Evolutionary conservation across 2,888 invertebrate genomes (phyloP), one percentile per base, ranked within the genome.

Genomic region (Cecidostiba fungosa): DNA sequence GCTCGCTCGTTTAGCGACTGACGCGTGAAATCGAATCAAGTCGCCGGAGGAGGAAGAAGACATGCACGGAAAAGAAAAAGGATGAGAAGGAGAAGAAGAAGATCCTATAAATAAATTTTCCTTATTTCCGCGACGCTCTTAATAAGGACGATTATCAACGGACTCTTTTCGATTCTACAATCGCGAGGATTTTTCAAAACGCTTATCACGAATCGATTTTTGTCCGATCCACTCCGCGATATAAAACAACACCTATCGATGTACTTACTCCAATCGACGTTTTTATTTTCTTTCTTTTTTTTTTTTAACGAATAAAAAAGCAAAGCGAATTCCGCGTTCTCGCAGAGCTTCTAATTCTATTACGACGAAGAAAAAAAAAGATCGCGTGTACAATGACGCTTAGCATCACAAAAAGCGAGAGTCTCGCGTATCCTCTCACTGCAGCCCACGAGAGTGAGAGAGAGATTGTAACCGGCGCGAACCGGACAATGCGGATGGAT

Each of bases 91-190:
- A 19, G 39, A 62, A 5, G 12, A 69, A 69, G 29, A 69, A 69
- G 4, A 16, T 3, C 8, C 23, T 77, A 36, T 77, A 77, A 69
- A 82, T 82, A 82, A 74, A 81, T 72, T 74, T 66, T 59, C 4
- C 29, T 1, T 16, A 1, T 23, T n/a, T n/a, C n/a, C 29, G 14
- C 10, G 54, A 39, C 16, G 10, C 19, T 59, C 19, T 70, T 23
- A 36, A 74, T 23, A 54, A 54, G 54, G n/a, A n/a, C 19, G 54
- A 19, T 54, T 43, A 43, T 43, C 43, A 43, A 6, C 19, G 54
- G 4, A 47, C 16, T 47, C 47, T 16, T 47, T 47, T 16, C 19
- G 54, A 54, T 54, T 43, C 12, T 43, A 43, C 8, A 6, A 43
- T 43, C 43, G 16, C 47, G 47, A 59, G 23, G 23, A 8, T 12